phyloP scores from a whole-genome alignment of 2,113 vertebrate species.

The Pica pica region DNA sequence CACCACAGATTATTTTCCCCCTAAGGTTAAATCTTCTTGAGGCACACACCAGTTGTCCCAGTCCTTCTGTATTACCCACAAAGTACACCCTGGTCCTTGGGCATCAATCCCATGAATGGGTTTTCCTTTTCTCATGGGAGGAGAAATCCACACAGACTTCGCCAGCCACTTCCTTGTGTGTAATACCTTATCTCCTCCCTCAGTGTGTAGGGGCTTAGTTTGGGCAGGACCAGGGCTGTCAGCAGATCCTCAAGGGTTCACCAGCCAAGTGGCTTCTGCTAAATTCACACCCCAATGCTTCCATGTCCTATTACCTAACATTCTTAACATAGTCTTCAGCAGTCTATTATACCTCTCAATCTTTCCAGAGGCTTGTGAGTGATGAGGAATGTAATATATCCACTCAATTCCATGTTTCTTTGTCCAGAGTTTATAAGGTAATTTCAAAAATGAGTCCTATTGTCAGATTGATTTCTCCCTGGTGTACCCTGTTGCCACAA shows the following conservation, averaged over 20 bases:
- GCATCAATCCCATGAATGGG: rapidly evolving
- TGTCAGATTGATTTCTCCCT: not conserved
- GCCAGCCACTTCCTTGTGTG: no score
- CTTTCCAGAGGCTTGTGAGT: not conserved
- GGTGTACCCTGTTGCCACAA: not conserved
- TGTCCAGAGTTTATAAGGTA: not conserved
- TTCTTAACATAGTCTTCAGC: not conserved
- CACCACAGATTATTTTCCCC: not conserved
- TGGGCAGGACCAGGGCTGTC: not conserved
- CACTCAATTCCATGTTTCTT: not conserved
- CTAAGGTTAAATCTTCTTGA: not conserved
- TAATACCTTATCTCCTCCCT: not conserved
- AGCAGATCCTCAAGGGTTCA: not conserved
- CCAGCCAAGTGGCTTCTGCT: not conserved
- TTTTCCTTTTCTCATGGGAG: not conserved
- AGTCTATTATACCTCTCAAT: not conserved
- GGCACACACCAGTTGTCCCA: not conserved
- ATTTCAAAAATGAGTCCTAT: not conserved
- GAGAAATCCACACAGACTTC: not conserved
- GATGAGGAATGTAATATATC: not conserved
- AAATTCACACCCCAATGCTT: not conserved
- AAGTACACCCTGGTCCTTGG: not conserved
- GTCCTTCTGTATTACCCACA: not conserved
- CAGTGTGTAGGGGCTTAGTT: not conserved
- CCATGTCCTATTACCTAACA: no score